Conservation (phyloP, 2,888 invertebrate species). For the Amphipoea oculea region DNA sequence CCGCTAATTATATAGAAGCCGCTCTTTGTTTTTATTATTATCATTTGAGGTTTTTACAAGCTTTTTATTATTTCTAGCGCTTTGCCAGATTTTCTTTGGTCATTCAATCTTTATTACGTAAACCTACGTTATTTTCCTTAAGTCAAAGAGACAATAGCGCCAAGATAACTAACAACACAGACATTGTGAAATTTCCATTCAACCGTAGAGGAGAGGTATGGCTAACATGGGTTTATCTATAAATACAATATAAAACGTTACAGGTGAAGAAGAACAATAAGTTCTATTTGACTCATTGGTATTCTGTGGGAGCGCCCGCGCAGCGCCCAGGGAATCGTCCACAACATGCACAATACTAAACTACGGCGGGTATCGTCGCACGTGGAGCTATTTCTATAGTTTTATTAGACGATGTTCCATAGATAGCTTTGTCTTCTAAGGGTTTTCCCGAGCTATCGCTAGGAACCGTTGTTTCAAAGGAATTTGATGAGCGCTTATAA, state of each 20-base stretch:
- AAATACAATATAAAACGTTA: constrained; percentile 12
- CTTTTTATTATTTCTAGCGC: not conserved
- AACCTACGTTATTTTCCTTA: not conserved
- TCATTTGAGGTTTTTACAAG: not conserved
- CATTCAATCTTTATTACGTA: not conserved
- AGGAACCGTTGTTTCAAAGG: constrained; percentile 27
- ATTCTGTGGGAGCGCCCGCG: constrained; percentile 43
- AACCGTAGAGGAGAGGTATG: constrained; percentile 10
- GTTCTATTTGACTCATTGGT: constrained; percentile 45
- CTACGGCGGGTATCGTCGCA: constrained; percentile 1
- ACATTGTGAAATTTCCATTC: constrained; percentile 1
- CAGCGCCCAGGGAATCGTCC: constrained; percentile 5
- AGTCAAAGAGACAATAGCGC: too few relatives aligned
- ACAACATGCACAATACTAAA: constrained; percentile 32
- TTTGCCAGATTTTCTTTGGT: not conserved
- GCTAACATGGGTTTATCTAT: constrained; percentile 5
- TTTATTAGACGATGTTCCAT: constrained; percentile 2
- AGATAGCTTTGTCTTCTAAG: not conserved
- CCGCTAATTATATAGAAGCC: not conserved
- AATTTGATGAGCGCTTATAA: constrained; percentile 19
- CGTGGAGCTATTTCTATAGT: constrained; percentile 46
- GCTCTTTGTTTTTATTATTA: not conserved
- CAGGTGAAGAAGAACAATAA: constrained; percentile 49
- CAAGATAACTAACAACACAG: not conserved
- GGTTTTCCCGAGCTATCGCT: not conserved